These are phyloP conservation scores for Chrosomus eos DNA, from an alignment of 2,797 vertebrate genomes.

Conservation along the genomic window DNA sequence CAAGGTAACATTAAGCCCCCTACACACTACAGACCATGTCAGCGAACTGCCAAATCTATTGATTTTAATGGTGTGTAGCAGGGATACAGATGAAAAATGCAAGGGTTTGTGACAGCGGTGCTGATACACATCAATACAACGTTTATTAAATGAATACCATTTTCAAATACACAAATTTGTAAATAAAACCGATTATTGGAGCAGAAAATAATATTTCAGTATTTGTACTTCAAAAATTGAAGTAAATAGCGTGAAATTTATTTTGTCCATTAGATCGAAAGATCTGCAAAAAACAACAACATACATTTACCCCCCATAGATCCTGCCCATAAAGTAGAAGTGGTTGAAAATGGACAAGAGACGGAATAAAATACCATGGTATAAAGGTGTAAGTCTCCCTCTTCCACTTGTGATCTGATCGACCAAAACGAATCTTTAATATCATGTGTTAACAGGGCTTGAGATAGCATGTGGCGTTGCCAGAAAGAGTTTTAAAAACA, in stretches of 20 bases:
- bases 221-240: not conserved
- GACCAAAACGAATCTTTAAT: too few species aligned
- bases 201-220: not conserved
- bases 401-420: too few species aligned
- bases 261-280: too few species aligned
- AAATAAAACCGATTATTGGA: not conserved
- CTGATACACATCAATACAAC: not conserved
- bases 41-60: not conserved
- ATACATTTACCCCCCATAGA: too few species aligned
- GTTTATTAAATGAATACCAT: not conserved
- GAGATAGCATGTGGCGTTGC: not conserved
- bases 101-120: not conserved
- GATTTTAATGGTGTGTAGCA: not conserved
- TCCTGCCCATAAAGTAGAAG: too few species aligned
- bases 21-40: not conserved
- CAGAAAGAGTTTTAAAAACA: conserved; percentile 1
- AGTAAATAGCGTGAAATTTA: too few species aligned
- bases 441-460: too few species aligned
- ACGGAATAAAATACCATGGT: too few species aligned
- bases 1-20: not conserved
- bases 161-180: not conserved
- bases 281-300: rapidly evolving
- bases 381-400: too few species aligned
- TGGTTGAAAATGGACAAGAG: too few species aligned
- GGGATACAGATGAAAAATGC: not conserved